Conservation (phyloP, 2,113 vertebrate genomes). For the Oxyura jamaicensis region DNA sequence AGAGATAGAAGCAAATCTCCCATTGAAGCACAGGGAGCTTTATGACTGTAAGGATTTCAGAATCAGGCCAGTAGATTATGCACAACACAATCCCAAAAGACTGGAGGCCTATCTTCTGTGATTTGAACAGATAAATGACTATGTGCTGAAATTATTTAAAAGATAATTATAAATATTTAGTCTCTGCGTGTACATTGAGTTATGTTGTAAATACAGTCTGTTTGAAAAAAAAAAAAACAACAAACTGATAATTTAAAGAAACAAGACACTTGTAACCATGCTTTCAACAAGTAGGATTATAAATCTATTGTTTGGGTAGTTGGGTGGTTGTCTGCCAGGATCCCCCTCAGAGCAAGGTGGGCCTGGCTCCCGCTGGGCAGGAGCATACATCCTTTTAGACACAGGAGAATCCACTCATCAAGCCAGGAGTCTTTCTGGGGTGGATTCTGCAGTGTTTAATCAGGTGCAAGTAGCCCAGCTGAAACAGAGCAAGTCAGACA, state of each 20-base stretch:
- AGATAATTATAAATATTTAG: not conserved
- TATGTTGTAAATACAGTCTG: not conserved
- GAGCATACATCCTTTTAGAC: not conserved
- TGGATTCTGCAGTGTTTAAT: not conserved
- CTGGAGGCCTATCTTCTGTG: not conserved
- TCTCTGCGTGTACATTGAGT: not conserved
- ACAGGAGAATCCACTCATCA: not conserved
- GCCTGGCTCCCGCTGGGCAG: not conserved
- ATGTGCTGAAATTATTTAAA: not conserved
- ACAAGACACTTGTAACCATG: accelerated
- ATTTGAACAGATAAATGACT: not conserved
- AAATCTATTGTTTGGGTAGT: not conserved
- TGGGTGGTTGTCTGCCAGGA: not conserved
- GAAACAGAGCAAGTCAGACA: not conserved
- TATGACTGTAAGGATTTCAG: constrained; percentile 9
- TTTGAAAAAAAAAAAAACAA: not conserved
- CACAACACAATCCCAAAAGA: not conserved
- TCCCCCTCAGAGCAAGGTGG: not conserved
- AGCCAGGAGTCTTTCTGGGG: not conserved
- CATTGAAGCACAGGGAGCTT: constrained; percentile 12
- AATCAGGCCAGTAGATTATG: constrained; percentile 8
- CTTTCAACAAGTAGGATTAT: not conserved
- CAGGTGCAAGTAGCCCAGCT: not conserved
- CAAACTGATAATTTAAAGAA: not conserved
- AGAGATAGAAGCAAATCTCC: constrained; percentile 54